Conservation (phyloP, 2,888 invertebrate species). For the Macaria liturata region DNA sequence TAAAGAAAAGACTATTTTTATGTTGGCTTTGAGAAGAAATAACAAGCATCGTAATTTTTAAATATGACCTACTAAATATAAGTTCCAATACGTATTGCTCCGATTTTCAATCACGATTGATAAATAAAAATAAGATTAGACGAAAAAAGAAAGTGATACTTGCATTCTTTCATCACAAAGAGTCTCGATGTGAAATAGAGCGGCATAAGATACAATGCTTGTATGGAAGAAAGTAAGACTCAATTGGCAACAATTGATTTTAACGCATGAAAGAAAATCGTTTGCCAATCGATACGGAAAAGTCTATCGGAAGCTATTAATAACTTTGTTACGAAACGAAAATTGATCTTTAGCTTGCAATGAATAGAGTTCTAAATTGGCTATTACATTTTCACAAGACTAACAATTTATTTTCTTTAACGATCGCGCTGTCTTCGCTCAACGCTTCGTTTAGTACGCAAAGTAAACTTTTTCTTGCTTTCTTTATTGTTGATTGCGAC, state of each 20-base stretch:
- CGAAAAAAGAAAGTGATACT: conserved; percentile 27
- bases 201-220: conserved; percentile 25
- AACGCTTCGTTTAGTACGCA: conserved; percentile 33
- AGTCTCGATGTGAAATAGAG: conserved; percentile 29
- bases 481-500: conserved; percentile 27
- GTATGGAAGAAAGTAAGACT: conserved; percentile 35
- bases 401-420: conserved; percentile 28
- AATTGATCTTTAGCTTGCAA: conserved; percentile 13
- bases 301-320: conserved; percentile 44
- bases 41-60: too few relatives aligned
- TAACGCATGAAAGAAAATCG: conserved; percentile 55
- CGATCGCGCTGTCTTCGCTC: conserved; percentile 27
- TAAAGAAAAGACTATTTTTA: too few relatives aligned
- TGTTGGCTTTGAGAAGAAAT: too few relatives aligned
- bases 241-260: conserved; percentile 53
- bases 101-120: neutral
- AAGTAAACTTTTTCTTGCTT: conserved; percentile 35
- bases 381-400: conserved; percentile 11
- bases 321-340: conserved; percentile 15
- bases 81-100: neutral
- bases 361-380: conserved; percentile 13
- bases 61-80: too few relatives aligned
- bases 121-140: conserved; percentile 9
- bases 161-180: conserved; percentile 22
- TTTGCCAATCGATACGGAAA: conserved; percentile 55